Percentiles rank a stretch among this genome's conserved stretches.
Conservation (phyloP, 1,140 invertebrate genomes). For the Bombus haemorrhoidalis region DNA sequence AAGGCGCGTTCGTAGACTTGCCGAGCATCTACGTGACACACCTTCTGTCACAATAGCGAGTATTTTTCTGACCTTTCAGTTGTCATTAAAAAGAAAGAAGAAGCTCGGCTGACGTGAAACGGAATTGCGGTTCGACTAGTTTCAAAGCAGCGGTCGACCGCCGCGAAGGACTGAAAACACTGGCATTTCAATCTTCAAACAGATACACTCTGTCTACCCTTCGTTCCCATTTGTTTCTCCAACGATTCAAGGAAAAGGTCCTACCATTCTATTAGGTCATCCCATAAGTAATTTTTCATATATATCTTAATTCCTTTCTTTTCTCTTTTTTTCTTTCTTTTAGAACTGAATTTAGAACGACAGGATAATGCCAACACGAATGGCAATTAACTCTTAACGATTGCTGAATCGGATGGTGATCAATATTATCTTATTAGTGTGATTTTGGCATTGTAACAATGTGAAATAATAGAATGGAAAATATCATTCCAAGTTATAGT, state of each 20-base stretch:
- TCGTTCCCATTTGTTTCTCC: not conserved
- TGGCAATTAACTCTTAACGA: no score
- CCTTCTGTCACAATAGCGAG: constrained; percentile 40
- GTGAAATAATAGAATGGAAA: no score
- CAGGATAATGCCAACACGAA: no score
- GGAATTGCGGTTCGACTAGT: constrained; percentile 34
- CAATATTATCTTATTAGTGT: no score
- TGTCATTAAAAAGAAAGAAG: constrained; percentile 45
- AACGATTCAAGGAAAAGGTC: not conserved
- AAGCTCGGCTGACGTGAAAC: constrained; percentile 13
- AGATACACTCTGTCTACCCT: constrained; percentile 12
- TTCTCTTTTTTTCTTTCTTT: no score
- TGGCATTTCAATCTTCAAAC: constrained; percentile 39
- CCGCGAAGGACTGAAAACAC: constrained; percentile 21
- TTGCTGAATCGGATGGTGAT: no score
- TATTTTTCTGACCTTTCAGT: constrained; percentile 48
- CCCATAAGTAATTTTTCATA: not conserved
- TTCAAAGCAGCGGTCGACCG: constrained; percentile 8
- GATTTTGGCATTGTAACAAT: no score
- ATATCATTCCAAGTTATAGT: no score
- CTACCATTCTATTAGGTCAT: not conserved
- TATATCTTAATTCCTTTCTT: no score
- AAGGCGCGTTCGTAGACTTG: not conserved
- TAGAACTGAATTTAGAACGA: not conserved
- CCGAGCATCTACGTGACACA: constrained; percentile 30